These are phyloP conservation scores for Siniperca scherzeri DNA, from an alignment of 2,797 vertebrate genomes.

Conservation along the genomic window DNA sequence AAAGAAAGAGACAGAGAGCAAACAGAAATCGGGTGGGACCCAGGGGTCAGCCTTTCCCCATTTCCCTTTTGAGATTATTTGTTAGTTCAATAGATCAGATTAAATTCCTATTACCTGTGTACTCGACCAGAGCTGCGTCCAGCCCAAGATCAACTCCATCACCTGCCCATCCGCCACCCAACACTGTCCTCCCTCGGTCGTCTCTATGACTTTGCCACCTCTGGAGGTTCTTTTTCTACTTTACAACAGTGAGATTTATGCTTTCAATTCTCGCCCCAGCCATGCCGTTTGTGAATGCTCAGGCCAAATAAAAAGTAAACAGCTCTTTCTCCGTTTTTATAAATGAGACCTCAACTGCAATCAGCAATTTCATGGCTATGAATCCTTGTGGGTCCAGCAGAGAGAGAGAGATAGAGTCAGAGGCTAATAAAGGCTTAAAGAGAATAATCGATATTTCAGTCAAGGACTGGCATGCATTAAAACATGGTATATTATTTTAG, in stretches of 20 bases:
- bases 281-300: conserved; percentile 54
- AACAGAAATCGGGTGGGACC: conserved; percentile 45
- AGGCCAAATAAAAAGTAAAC: conserved; percentile 75
- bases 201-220: conserved; percentile 22
- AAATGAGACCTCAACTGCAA: conserved; percentile 76
- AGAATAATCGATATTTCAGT: conserved; percentile 71
- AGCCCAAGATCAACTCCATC: conserved; percentile 35
- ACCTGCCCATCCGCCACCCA: neutral
- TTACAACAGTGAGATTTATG: conserved; percentile 71
- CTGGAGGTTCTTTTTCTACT: conserved; percentile 41
- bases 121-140: conserved; percentile 22
- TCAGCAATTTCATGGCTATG: conserved; percentile 72
- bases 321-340: conserved; percentile 61
- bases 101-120: conserved; percentile 45
- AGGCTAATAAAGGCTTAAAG: conserved; percentile 66
- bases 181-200: conserved; percentile 3
- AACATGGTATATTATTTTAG: conserved; percentile 57
- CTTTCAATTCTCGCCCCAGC: conserved; percentile 62
- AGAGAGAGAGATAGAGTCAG: conserved; percentile 39
- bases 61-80: conserved; percentile 53
- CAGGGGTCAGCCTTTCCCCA: conserved; percentile 26
- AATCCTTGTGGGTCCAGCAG: conserved; percentile 47
- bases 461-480: conserved; percentile 56
- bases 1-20: conserved; percentile 36
- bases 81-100: conserved; percentile 48